These are phyloP conservation scores for Malurus cyaneus DNA, from an alignment of 2,113 vertebrate species.

Conservation along the genomic window DNA sequence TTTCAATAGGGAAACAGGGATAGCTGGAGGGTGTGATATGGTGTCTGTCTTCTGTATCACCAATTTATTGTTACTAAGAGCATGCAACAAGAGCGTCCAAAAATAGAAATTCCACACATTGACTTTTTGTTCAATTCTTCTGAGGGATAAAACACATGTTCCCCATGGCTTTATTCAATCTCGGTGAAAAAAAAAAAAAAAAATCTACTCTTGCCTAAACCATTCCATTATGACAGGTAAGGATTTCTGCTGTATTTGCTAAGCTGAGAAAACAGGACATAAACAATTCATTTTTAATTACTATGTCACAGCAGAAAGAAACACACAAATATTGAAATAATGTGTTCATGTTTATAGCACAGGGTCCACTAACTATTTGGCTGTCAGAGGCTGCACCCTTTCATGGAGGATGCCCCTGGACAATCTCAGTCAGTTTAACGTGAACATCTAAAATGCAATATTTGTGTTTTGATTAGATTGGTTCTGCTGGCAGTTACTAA, in stretches of 20 bases:
- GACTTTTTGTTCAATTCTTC: slow-evolving; percentile 60
- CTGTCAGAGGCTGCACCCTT: background rate
- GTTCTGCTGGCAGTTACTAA: background rate
- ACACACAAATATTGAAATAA: background rate
- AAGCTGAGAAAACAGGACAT: background rate
- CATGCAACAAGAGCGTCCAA: slow-evolving; percentile 34
- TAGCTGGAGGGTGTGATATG: slow-evolving; percentile 61
- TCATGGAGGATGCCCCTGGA: background rate
- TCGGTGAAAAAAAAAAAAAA: background rate
- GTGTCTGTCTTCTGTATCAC: slow-evolving; percentile 46
- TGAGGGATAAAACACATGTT: slow-evolving; percentile 44
- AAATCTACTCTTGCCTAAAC: slow-evolving; percentile 27
- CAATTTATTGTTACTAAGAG: slow-evolving; percentile 61
- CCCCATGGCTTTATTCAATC: slow-evolving; percentile 48
- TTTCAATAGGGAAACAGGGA: slow-evolving; percentile 62
- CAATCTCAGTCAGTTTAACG: background rate
- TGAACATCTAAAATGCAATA: background rate
- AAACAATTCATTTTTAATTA: background rate
- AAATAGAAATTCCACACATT: slow-evolving; percentile 53
- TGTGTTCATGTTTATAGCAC: background rate
- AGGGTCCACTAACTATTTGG: background rate
- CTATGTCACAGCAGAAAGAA: background rate
- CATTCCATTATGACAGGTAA: background rate
- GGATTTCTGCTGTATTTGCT: background rate
- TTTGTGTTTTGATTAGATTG: background rate